Evolutionary conservation across 2,888 invertebrate species (phyloP).

Genomic region (Drosophila meridiana): DNA sequence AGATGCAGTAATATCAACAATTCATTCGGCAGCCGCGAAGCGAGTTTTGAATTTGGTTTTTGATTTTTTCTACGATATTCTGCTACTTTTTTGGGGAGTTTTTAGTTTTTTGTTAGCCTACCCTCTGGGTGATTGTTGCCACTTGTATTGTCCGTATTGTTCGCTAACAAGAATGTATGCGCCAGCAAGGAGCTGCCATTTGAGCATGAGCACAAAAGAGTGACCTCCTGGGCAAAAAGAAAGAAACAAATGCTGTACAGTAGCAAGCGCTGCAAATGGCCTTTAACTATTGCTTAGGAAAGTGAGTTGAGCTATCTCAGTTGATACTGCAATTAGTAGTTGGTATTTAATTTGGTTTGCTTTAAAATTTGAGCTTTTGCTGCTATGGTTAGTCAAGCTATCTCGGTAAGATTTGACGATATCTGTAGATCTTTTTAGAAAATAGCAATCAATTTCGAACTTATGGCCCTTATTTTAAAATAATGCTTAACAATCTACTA

Average conservation of each 20-base stretch:
- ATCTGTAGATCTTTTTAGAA: no score
- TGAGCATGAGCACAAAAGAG: conserved; percentile 20
- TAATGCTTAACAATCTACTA: no score
- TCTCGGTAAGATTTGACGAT: no score
- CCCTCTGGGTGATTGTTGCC: conserved; percentile 40
- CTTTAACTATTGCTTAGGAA: not conserved
- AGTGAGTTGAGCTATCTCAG: not conserved
- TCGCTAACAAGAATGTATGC: conserved; percentile 14
- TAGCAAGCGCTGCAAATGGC: not conserved
- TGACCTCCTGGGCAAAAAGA: conserved; percentile 2
- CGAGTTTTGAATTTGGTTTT: conserved; percentile 72
- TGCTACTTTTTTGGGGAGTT: not conserved
- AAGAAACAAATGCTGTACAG: not conserved
- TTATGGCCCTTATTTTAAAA: no score
- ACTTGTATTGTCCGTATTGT: conserved; percentile 38
- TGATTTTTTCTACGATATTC: not conserved
- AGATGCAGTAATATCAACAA: conserved; percentile 64
- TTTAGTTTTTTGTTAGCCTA: conserved; percentile 19
- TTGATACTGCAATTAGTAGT: not conserved
- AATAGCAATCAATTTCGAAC: no score
- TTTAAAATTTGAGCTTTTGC: no score
- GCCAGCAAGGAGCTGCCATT: conserved; percentile 6
- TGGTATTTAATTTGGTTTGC: not conserved
- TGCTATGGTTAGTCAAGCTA: not conserved
- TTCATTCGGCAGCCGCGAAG: conserved; percentile 67